Evolutionary conservation across 2,888 invertebrate genomes (phyloP).

Genomic region (Coelopa pilipes): DNA sequence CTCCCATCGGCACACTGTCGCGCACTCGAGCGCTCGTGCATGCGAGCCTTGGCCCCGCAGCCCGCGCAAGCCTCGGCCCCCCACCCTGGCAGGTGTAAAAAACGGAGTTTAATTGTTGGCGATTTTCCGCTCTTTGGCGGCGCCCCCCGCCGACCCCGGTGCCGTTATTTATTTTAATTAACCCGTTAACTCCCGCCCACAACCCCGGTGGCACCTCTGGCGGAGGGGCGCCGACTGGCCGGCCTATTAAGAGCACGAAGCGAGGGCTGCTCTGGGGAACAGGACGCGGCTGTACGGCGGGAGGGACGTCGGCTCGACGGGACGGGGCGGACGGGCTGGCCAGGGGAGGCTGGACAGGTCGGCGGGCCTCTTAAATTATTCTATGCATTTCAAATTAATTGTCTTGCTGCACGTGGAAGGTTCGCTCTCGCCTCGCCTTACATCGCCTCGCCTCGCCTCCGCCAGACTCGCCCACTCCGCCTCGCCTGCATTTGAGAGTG

Average conservation of each 20-base stretch:
- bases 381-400: slow-evolving; percentile 10
- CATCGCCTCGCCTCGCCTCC: too few species aligned
- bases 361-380: slow-evolving; percentile 4
- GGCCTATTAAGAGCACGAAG: too few species aligned
- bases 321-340: not conserved
- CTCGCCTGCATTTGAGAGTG: not conserved
- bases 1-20: too few species aligned
- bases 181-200: not conserved
- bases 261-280: too few species aligned
- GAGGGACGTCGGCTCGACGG: too few species aligned
- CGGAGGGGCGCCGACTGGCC: too few species aligned
- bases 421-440: not conserved
- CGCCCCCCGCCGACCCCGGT: too few species aligned
- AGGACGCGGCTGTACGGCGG: too few species aligned
- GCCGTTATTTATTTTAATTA: not conserved
- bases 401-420: slow-evolving; percentile 2
- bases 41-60: too few species aligned
- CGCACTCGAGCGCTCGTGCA: too few species aligned
- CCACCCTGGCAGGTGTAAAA: not conserved
- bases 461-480: too few species aligned
- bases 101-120: not conserved
- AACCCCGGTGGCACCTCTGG: not conserved
- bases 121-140: too few species aligned
- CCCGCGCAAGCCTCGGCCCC: not conserved
- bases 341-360: not conserved